Conservation (phyloP, 1,140 invertebrate species). For the Drosophila santomea region DNA sequence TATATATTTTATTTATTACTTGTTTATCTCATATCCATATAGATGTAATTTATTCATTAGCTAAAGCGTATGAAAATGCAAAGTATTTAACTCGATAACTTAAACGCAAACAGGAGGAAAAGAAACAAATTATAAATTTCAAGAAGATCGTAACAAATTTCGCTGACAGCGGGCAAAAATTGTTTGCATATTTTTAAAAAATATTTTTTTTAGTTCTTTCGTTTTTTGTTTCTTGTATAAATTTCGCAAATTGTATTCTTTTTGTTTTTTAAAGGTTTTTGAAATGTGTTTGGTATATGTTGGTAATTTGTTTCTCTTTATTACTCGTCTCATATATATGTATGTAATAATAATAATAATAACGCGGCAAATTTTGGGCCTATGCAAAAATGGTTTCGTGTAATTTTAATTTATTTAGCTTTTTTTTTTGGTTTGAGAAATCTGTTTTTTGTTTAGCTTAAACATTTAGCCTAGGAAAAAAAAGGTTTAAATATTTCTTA, state of each 20-base stretch:
- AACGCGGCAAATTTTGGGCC: conserved; percentile 72
- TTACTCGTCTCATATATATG: conserved; percentile 32
- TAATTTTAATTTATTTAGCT: conserved; percentile 27
- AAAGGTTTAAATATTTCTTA: conserved; percentile 51
- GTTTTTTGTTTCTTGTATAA: conserved; percentile 39
- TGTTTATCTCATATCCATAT: conserved; percentile 58
- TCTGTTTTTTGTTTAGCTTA: conserved; percentile 35
- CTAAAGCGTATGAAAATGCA: conserved; percentile 82
- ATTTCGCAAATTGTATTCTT: conserved; percentile 52
- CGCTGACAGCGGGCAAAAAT: conserved; percentile 44
- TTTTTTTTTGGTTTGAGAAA: conserved; percentile 37
- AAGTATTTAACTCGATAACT: conserved; percentile 68
- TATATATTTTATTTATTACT: conserved; percentile 47
- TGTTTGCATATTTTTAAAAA: conserved; percentile 49
- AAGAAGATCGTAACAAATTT: conserved; percentile 52
- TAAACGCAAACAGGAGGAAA: conserved; percentile 46
- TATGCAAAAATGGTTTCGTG: conserved; percentile 62
- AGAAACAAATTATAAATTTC: conserved; percentile 38
- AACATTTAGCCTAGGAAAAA: conserved; percentile 53
- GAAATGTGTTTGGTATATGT: conserved; percentile 73
- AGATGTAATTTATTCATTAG: conserved; percentile 68
- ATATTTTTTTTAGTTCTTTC: conserved; percentile 41
- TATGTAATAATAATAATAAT: conserved; percentile 35
- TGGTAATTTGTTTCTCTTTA: conserved; percentile 43
- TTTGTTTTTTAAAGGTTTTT: conserved; percentile 26